These are phyloP conservation scores for Corythoichthys intestinalis DNA, from an alignment of 2,113 vertebrate species.

Conservation along the genomic window DNA sequence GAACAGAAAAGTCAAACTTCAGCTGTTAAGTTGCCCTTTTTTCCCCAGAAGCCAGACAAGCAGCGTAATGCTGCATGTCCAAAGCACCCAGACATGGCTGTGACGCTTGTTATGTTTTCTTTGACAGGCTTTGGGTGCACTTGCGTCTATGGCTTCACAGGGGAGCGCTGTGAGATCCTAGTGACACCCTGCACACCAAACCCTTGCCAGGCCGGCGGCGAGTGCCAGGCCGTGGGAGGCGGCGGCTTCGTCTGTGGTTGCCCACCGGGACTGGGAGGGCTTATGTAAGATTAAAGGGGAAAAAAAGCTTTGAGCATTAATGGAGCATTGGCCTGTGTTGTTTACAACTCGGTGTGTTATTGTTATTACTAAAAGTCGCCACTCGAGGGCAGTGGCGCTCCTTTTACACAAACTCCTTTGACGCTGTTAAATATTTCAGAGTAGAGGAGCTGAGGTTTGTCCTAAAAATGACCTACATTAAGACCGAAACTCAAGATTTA, in stretches of 20 bases:
- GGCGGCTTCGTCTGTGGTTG: constrained; percentile 85
- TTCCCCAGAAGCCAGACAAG: not conserved
- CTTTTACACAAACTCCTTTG: not conserved
- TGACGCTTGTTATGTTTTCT: constrained; percentile 19
- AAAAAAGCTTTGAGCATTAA: constrained; percentile 12
- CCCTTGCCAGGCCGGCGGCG: constrained; percentile 86
- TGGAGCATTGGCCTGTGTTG: not conserved
- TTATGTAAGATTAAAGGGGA: constrained; percentile 77
- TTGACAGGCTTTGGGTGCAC: constrained; percentile 83
- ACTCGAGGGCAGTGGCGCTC: constrained; percentile 50
- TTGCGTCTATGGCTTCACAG: constrained; percentile 86
- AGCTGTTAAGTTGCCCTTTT: not conserved
- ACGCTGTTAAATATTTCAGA: not conserved
- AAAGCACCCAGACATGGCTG: no score
- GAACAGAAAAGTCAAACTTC: not conserved
- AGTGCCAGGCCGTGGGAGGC: constrained; percentile 81
- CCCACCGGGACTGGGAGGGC: constrained; percentile 80
- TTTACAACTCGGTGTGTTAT: not conserved
- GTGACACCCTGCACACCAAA: constrained; percentile 89
- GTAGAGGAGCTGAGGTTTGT: not conserved
- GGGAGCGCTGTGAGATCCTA: constrained; percentile 86
- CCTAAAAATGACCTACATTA: not conserved
- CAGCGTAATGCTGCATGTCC: not conserved
- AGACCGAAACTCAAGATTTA: not conserved
- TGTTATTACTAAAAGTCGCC: constrained; percentile 23